Percentiles rank a stretch among this genome's conserved stretches.
Evolutionary conservation across 2,888 invertebrate genomes (phyloP).

Genomic region (Prenolepis imparis): DNA sequence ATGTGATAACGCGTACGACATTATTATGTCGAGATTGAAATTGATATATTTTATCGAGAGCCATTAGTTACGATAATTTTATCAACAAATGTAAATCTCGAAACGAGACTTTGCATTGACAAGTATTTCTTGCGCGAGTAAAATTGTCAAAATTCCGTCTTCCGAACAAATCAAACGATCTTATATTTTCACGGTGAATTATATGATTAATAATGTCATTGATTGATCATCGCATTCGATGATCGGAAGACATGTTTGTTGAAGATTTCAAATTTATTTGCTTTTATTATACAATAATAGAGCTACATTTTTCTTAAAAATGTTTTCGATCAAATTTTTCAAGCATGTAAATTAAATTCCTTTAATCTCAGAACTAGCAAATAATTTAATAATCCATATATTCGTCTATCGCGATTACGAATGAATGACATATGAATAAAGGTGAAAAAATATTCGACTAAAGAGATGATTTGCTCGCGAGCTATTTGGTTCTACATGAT

Average conservation of each 20-base stretch:
- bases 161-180: background rate
- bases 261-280: background rate
- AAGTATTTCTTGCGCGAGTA: background rate
- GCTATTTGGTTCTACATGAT: background rate
- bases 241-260: background rate
- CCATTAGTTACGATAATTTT: background rate
- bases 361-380: background rate
- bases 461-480: conserved; percentile 19
- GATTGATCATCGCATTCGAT: background rate
- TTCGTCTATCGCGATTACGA: background rate
- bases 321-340: background rate
- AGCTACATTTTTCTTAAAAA: background rate
- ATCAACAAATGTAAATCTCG: background rate
- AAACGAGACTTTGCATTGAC: background rate
- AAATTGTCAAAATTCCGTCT: background rate
- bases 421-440: background rate
- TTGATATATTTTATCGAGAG: background rate
- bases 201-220: conserved; percentile 62
- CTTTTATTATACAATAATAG: background rate
- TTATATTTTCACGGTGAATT: conserved; percentile 53
- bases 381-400: background rate
- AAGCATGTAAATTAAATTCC: background rate
- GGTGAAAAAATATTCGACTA: background rate
- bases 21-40: conserved; percentile 17
- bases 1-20: background rate